Conservation (phyloP, 2,797 vertebrate genomes). For the Rhinophrynus dorsalis region DNA sequence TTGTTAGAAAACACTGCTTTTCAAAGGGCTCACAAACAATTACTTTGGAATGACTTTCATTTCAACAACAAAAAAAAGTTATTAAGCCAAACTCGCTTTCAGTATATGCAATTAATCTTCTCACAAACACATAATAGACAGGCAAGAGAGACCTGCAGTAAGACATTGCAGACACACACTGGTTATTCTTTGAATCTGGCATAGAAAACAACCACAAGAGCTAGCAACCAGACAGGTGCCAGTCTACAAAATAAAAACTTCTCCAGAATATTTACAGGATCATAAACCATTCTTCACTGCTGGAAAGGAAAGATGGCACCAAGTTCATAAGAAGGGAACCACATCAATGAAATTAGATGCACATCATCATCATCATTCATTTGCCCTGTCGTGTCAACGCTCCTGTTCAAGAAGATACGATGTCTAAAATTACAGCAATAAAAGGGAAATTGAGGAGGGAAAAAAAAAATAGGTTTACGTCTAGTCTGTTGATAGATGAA, state of each 20-base stretch:
- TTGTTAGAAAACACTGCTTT: neutral
- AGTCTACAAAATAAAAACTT: neutral
- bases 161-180: neutral
- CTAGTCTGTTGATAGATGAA: no score
- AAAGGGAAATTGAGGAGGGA: no score
- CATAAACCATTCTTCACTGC: neutral
- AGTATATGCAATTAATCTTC: neutral
- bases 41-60: constrained; percentile 1
- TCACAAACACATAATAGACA: constrained; percentile 16
- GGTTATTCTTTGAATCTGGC: neutral
- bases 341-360: neutral
- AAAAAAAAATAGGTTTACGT: no score
- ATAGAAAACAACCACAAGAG: no score
- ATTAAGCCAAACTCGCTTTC: constrained; percentile 9
- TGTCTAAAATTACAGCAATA: no score
- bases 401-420: no score
- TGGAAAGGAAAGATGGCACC: neutral
- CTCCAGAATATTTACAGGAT: constrained; percentile 1
- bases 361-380: no score
- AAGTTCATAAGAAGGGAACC: neutral
- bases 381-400: no score
- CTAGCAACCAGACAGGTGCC: constrained; percentile 1
- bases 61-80: neutral
- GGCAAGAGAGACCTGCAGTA: neutral
- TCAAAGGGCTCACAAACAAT: constrained; percentile 13